phyloP scores from a whole-genome alignment of 2,113 vertebrate species.

The Lynx canadensis region DNA sequence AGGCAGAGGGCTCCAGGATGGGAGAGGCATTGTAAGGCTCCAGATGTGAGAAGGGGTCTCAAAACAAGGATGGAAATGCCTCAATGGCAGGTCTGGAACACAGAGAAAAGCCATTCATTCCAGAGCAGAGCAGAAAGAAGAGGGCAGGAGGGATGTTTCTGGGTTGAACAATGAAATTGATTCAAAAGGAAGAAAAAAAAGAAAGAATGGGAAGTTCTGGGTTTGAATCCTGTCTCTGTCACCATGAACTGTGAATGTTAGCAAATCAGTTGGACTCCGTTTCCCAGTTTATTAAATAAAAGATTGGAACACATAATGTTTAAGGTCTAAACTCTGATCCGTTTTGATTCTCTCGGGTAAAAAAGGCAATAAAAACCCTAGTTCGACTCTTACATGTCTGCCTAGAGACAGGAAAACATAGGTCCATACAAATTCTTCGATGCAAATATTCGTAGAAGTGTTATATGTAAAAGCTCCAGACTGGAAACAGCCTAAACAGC shows the following conservation, averaged over 20 bases:
- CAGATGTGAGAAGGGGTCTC: not conserved
- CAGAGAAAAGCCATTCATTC: not conserved
- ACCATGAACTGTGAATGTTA: not conserved
- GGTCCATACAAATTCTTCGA: not conserved
- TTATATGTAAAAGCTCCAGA: not conserved
- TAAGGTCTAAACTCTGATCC: not conserved
- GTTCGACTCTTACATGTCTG: not conserved
- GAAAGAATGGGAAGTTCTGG: not conserved
- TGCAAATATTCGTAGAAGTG: not conserved
- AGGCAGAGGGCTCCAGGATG: not conserved
- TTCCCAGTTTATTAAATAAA: conserved; percentile 29
- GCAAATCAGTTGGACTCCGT: not conserved
- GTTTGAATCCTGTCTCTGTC: conserved; percentile 16
- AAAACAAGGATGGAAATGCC: not conserved
- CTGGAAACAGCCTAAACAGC: not conserved
- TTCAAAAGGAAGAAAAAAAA: not conserved
- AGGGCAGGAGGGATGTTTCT: not conserved
- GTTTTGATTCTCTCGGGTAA: not conserved
- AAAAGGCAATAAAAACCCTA: not conserved
- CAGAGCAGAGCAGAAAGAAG: not conserved
- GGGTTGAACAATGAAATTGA: not conserved
- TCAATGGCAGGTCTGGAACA: not conserved
- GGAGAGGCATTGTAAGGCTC: not conserved
- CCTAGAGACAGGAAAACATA: not conserved
- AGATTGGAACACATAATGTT: not conserved